A percentile compares a stretch with the other conserved stretches of the same genome.
Evolutionary conservation across 2,888 invertebrate species (phyloP).

Genomic region (Trichogramma dendrolimi): DNA sequence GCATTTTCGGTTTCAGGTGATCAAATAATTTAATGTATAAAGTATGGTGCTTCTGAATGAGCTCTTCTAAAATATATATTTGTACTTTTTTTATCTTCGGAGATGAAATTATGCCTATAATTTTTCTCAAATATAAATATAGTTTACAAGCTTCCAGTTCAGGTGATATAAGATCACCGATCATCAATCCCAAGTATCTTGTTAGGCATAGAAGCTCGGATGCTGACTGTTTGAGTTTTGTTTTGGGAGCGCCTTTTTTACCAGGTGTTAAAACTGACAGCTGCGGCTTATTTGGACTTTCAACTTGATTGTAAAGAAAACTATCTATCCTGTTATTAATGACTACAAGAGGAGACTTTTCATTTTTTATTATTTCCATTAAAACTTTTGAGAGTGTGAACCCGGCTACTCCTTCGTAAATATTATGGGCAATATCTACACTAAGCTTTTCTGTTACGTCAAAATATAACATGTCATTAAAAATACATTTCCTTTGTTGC

Average conservation of each 20-base stretch:
- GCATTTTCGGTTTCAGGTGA: conserved; percentile 23
- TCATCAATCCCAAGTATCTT: conserved; percentile 22
- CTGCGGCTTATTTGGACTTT: conserved; percentile 6
- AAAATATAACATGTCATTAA: too few relatives aligned
- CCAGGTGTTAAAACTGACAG: too few relatives aligned
- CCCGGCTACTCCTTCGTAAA: too few relatives aligned
- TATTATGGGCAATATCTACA: too few relatives aligned
- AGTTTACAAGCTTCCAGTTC: conserved; percentile 11
- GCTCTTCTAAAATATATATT: conserved; percentile 9
- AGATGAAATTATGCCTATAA: conserved; percentile 15
- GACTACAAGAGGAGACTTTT: too few relatives aligned
- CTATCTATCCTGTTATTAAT: conserved; percentile 4
- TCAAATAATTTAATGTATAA: conserved; percentile 18
- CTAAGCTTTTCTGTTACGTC: too few relatives aligned
- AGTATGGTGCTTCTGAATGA: conserved; percentile 15
- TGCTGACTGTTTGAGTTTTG: conserved; percentile 11
- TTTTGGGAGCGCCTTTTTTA: too few relatives aligned
- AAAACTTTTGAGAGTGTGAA: too few relatives aligned
- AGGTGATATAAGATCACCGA: conserved; percentile 20
- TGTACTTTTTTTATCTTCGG: conserved; percentile 17
- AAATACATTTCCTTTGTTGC: too few relatives aligned
- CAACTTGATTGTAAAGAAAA: not conserved
- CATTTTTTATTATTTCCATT: too few relatives aligned
- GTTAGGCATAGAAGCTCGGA: conserved; percentile 21
- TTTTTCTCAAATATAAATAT: conserved; percentile 13